Percentiles rank a stretch among this genome's conserved stretches.
Evolutionary conservation across 2,888 invertebrate species (phyloP).

Genomic region (Eulithis testata): DNA sequence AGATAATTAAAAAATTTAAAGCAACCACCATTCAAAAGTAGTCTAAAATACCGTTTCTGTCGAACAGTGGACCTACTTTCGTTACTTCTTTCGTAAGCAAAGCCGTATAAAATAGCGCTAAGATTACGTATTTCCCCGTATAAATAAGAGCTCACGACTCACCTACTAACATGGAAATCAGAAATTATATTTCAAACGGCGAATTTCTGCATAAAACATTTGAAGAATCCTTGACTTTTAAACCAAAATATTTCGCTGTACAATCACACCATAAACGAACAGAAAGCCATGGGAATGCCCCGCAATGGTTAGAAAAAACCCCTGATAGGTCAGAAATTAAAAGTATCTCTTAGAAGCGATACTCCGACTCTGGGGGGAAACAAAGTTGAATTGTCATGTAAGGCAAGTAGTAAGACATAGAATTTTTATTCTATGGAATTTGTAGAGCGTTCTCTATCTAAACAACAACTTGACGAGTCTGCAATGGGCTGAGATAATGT

Average conservation of each 20-base stretch:
- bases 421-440: too few species aligned
- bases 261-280: not conserved
- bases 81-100: conserved; percentile 13
- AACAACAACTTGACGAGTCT: not conserved
- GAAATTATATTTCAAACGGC: conserved; percentile 8
- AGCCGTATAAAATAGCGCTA: not conserved
- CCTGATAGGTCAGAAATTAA: not conserved
- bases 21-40: not conserved
- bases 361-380: conserved; percentile 4
- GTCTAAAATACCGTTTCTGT: not conserved
- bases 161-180: conserved; percentile 27
- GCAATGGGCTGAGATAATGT: too few species aligned
- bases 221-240: conserved; percentile 9
- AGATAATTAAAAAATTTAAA: too few species aligned
- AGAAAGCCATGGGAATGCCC: conserved; percentile 27
- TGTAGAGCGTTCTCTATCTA: not conserved
- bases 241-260: not conserved
- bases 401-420: not conserved
- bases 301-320: conserved; percentile 12
- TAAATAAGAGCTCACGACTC: conserved; percentile 22
- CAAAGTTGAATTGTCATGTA: not conserved
- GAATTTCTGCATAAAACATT: conserved; percentile 15
- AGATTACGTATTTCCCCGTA: conserved; percentile 1
- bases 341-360: conserved; percentile 10
- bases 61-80: not conserved